These are phyloP conservation scores for Bothrops jararaca DNA, from an alignment of 2,113 vertebrate species.

Conservation along the genomic window DNA sequence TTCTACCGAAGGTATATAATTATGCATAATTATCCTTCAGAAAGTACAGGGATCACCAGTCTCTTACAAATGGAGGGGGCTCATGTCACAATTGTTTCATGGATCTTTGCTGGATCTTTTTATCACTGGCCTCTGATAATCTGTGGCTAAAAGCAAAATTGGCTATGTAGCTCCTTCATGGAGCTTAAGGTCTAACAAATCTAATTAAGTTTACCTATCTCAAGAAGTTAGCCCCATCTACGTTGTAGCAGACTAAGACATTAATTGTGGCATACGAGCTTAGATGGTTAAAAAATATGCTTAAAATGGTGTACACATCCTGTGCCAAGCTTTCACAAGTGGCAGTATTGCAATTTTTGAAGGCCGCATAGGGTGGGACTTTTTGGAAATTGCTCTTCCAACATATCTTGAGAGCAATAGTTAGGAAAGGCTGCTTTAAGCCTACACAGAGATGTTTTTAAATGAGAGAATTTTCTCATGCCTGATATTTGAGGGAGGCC, in stretches of 20 bases:
- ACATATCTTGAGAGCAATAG: background rate
- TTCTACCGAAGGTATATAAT: background rate
- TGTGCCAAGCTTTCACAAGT: background rate
- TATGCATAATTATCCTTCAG: background rate
- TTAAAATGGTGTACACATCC: background rate
- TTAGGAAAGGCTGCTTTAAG: background rate
- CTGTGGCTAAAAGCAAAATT: background rate
- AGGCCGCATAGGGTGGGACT: background rate
- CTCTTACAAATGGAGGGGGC: background rate
- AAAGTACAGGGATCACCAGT: background rate
- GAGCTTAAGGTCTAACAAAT: background rate
- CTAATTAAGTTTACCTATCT: background rate
- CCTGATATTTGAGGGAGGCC: background rate
- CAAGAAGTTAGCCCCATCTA: background rate
- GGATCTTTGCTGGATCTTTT: background rate
- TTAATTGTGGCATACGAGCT: background rate
- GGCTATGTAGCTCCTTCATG: background rate
- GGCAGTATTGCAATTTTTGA: background rate
- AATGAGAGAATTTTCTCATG: background rate
- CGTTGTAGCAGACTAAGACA: background rate
- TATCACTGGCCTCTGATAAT: background rate
- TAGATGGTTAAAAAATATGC: background rate
- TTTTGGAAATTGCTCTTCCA: background rate
- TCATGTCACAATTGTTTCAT: background rate
- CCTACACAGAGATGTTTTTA: background rate